phyloP scores from a whole-genome alignment of 1,140 invertebrate genomes.

The Littorina saxatilis region DNA sequence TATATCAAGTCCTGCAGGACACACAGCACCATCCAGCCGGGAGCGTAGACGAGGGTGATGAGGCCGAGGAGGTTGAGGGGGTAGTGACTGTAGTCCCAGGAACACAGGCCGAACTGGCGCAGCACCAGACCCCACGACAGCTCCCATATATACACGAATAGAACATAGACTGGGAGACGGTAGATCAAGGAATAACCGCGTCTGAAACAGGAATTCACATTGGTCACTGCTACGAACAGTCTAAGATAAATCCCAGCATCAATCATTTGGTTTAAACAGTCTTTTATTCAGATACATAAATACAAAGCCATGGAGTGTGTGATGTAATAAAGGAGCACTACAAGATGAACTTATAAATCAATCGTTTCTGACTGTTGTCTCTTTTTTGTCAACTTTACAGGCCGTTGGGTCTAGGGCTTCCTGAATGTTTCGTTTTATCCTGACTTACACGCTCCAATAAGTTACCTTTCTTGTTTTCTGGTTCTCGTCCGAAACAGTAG shows the following conservation, averaged over 20 bases:
- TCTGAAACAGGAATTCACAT: neutral
- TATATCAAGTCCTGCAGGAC: constrained; percentile 58
- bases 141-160: constrained; percentile 77
- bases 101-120: constrained; percentile 76
- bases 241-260: neutral
- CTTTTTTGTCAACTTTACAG: too few relatives aligned
- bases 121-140: constrained; percentile 73
- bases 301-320: too few relatives aligned
- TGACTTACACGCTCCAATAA: too few relatives aligned
- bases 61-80: constrained; percentile 75
- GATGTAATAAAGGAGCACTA: too few relatives aligned
- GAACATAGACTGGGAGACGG: constrained; percentile 74
- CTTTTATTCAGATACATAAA: neutral
- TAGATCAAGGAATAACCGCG: constrained; percentile 34
- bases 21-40: constrained; percentile 73
- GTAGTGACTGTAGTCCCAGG: constrained; percentile 78
- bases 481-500: too few relatives aligned
- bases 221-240: too few relatives aligned
- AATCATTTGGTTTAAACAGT: neutral
- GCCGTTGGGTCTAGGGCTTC: too few relatives aligned
- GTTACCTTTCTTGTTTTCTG: too few relatives aligned
- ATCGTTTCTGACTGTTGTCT: too few relatives aligned
- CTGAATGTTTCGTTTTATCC: too few relatives aligned
- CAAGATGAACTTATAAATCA: too few relatives aligned
- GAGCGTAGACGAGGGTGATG: constrained; percentile 78